phyloP scores from a whole-genome alignment of 2,888 invertebrate species.

The Lutraria lutraria region DNA sequence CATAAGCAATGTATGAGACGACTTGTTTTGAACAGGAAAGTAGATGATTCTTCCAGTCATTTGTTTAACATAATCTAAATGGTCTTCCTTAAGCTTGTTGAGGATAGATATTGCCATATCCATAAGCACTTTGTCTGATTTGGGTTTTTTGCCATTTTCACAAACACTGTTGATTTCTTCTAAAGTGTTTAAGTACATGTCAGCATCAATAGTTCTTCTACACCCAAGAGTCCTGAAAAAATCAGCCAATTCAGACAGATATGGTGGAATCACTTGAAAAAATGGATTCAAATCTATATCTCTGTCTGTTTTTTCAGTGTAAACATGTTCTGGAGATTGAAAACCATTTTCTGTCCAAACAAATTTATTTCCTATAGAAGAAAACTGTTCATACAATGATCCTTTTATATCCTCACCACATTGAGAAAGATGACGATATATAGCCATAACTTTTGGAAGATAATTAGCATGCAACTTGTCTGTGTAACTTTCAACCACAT shows the following conservation, averaged over 20 bases:
- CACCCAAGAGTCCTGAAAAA: constrained; percentile 37
- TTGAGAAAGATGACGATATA: not conserved
- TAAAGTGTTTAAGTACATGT: constrained; percentile 11
- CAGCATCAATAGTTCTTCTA: not conserved
- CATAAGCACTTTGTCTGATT: not conserved
- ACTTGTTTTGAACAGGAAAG: constrained; percentile 34
- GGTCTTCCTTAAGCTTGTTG: constrained; percentile 16
- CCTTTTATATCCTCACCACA: not conserved
- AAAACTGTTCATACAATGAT: not conserved
- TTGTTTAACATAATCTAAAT: not conserved
- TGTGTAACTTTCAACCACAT: not conserved
- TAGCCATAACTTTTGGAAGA: not conserved
- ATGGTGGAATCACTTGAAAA: constrained; percentile 21
- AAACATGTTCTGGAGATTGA: constrained; percentile 26
- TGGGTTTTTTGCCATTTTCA: not conserved
- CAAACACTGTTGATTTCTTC: not conserved
- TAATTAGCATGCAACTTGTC: not conserved
- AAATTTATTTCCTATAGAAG: not conserved
- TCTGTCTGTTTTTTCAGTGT: not conserved
- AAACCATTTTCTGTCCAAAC: constrained; percentile 28
- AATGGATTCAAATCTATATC: constrained; percentile 26
- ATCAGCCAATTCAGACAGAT: not conserved
- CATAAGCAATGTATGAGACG: not conserved
- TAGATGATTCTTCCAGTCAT: not conserved
- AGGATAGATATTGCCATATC: constrained; percentile 17